These are phyloP conservation scores for Temnothorax ravouxi DNA, from an alignment of 2,888 invertebrate genomes.

Conservation along the genomic window DNA sequence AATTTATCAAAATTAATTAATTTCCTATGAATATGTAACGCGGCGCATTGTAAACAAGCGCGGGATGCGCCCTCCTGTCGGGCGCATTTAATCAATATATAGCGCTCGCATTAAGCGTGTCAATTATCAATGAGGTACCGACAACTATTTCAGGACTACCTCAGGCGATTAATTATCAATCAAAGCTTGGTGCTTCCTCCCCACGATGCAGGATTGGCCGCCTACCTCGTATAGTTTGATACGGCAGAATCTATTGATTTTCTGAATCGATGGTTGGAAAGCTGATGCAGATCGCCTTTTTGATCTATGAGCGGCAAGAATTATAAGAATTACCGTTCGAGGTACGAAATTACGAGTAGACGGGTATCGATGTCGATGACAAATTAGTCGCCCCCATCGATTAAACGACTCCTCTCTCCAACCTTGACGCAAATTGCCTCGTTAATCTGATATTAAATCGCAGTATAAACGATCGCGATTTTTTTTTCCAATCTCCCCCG, in stretches of 20 bases:
- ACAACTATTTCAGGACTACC: slow-evolving; percentile 48
- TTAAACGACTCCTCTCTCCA: slow-evolving; percentile 73
- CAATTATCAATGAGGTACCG: slow-evolving; percentile 62
- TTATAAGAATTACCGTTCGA: slow-evolving; percentile 59
- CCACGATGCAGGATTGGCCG: slow-evolving; percentile 28
- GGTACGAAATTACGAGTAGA: slow-evolving; percentile 75
- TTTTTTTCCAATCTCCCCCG: slow-evolving; percentile 37
- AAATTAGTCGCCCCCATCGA: slow-evolving; percentile 77
- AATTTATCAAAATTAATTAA: slow-evolving; percentile 72
- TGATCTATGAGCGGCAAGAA: slow-evolving; percentile 67
- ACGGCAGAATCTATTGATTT: slow-evolving; percentile 62
- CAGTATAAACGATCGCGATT: slow-evolving; percentile 73
- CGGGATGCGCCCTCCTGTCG: slow-evolving; percentile 51
- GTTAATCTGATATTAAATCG: slow-evolving; percentile 79
- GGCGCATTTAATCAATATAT: slow-evolving; percentile 64
- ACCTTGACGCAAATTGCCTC: slow-evolving; percentile 76
- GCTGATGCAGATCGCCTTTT: slow-evolving; percentile 30
- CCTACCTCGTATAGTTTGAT: not conserved
- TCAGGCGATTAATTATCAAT: slow-evolving; percentile 57
- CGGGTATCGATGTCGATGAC: slow-evolving; percentile 78
- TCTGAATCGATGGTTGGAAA: slow-evolving; percentile 56
- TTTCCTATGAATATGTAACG: slow-evolving; percentile 67
- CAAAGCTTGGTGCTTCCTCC: slow-evolving; percentile 14
- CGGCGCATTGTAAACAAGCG: slow-evolving; percentile 42
- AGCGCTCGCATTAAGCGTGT: slow-evolving; percentile 61